These are phyloP conservation scores for Caenorhabditis drosophilae DNA, from an alignment of 2,888 invertebrate genomes.

Conservation along the genomic window DNA sequence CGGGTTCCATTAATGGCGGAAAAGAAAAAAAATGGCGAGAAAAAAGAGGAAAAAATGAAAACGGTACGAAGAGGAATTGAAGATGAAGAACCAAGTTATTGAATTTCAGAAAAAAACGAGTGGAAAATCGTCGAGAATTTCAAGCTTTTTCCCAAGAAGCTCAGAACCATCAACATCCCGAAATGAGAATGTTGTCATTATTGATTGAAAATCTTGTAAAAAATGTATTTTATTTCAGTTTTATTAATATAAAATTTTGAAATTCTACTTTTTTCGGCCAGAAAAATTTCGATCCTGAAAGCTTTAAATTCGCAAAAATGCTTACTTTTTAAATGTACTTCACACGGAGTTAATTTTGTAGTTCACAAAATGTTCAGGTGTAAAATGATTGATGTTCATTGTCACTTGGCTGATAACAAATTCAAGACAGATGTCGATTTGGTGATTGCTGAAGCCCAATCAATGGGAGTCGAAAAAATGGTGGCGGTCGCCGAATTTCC, in stretches of 20 bases:
- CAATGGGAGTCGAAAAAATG: conserved; percentile 51
- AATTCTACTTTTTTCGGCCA: not conserved
- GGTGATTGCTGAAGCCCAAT: conserved; percentile 50
- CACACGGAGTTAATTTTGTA: too few relatives aligned
- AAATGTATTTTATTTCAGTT: not conserved
- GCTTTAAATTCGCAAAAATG: conserved; percentile 1
- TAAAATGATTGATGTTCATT: conserved; percentile 68
- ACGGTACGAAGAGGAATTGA: too few relatives aligned
- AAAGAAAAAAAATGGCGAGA: not conserved
- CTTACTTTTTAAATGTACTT: too few relatives aligned
- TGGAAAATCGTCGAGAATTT: conserved; percentile 14
- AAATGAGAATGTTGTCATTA: too few relatives aligned
- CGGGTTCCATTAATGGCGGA: conserved; percentile 1
- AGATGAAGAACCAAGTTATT: too few relatives aligned
- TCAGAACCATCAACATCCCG: too few relatives aligned
- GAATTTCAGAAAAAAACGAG: too few relatives aligned
- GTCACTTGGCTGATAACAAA: conserved; percentile 61
- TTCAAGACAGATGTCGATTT: conserved; percentile 59
- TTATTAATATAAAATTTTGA: not conserved
- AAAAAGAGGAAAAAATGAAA: conserved; percentile 1
- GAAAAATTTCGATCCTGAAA: not conserved
- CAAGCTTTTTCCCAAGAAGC: conserved; percentile 13
- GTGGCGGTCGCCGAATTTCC: conserved; percentile 63
- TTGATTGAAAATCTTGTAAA: conserved; percentile 5
- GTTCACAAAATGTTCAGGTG: not conserved